Evolutionary conservation across 1,140 invertebrate genomes (phyloP).

Genomic region (Papilio glaucus): DNA sequence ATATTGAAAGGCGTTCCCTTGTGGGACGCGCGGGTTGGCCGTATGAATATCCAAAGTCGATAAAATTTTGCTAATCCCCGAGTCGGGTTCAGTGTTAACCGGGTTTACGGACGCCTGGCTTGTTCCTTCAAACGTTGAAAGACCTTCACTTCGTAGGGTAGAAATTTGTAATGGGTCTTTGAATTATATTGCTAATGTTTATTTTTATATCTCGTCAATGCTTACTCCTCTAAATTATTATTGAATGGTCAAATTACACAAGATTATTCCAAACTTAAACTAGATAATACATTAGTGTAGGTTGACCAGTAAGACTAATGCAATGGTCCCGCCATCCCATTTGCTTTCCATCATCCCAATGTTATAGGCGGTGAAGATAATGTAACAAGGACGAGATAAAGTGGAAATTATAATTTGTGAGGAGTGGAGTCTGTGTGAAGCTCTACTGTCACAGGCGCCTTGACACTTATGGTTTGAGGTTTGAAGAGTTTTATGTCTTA

Average conservation of each 20-base stretch:
- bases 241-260: not conserved
- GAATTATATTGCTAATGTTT: not conserved
- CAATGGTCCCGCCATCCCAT: too few relatives aligned
- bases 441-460: too few relatives aligned
- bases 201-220: not conserved
- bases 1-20: slow-evolving; percentile 58
- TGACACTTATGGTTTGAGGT: too few relatives aligned
- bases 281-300: too few relatives aligned
- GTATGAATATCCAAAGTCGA: slow-evolving; percentile 65
- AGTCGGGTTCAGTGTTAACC: slow-evolving; percentile 39
- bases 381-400: too few relatives aligned
- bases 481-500: too few relatives aligned
- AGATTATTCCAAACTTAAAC: too few relatives aligned
- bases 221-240: not conserved
- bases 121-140: slow-evolving; percentile 1
- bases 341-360: too few relatives aligned
- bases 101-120: not conserved
- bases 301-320: too few relatives aligned
- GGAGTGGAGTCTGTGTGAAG: too few relatives aligned
- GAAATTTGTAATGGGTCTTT: slow-evolving; percentile 15
- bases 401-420: too few relatives aligned
- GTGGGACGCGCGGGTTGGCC: slow-evolving; percentile 43
- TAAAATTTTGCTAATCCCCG: slow-evolving; percentile 64
- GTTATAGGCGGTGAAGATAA: too few relatives aligned
- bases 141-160: slow-evolving; percentile 6